Evolutionary conservation across 2,113 vertebrate species (phyloP), one percentile per base, ranked within the genome.

Genomic region (Helogale parvula): DNA sequence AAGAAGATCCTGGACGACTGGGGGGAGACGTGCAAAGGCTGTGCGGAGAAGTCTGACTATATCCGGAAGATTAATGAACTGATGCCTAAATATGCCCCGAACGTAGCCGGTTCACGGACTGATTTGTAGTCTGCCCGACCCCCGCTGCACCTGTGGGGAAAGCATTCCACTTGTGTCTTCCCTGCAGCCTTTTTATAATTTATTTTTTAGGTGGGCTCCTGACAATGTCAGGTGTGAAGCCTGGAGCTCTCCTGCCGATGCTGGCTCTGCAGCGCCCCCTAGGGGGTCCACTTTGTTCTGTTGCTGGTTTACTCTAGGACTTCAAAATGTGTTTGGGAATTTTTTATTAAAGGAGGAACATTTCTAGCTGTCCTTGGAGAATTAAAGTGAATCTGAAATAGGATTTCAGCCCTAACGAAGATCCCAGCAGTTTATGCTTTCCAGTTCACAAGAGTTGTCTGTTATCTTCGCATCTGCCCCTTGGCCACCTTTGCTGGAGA

Each of bases 1-100:
- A 99, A 99, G 98, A 99, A 99, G 98, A 99, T 99, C 72, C 98
- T 99, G 86, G 99, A 99, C n/a, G 99, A 99, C 90, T 99, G 99
- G 99, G 99, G 99, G 27, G 99, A 99, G 98, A 98, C 98, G 1
- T 99, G 99, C 98, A 99, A 99, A 98, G 99, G 99, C 97, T 99
- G 99, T 3, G 99, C 99, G 0, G 99, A 99, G 81, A 99, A 99
- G 95, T 99, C 99, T 0, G 99, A 99, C 98, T 99, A 99, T 97
- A 99, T 99, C 98, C 99, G 99, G 76, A 99, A 99, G 97, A 99
- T 99, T 98, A 99, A 99, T 0, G 99, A 99, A 99, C 99, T 99
- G 96, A 99, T 99, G 99, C 99, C 99, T 94, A 99, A 99, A 98
- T 99, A 99, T 8, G 99, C 99, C 0, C 99, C 99, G 7, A 99